A percentile compares a stretch with the other conserved stretches of the same genome.
Evolutionary conservation across 2,797 vertebrate species (phyloP).

Genomic region (Silurus lanzhouensis): DNA sequence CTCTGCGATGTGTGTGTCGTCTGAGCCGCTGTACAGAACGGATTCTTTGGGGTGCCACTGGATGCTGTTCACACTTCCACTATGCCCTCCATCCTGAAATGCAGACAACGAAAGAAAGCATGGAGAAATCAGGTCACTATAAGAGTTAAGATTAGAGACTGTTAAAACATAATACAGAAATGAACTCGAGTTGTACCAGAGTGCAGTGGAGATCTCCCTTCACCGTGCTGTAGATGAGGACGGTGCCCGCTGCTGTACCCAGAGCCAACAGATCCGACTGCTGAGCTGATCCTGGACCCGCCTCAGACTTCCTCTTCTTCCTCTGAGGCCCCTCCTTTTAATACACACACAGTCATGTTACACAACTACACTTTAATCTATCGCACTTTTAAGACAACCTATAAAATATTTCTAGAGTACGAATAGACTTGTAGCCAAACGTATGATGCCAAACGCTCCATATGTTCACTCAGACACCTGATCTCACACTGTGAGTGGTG

Average conservation of each 20-base stretch:
- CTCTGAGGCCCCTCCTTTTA: slow-evolving; percentile 91
- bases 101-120: neutral
- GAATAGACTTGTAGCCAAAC: too few relatives aligned
- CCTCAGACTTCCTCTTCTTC: slow-evolving; percentile 96
- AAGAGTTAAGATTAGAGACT: too few relatives aligned
- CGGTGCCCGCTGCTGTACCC: slow-evolving; percentile 92
- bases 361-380: neutral
- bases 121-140: too few relatives aligned
- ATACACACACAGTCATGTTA: slow-evolving; percentile 1
- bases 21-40: slow-evolving; percentile 94
- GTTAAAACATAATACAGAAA: too few relatives aligned
- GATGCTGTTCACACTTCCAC: slow-evolving; percentile 87
- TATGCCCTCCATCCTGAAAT: slow-evolving; percentile 88
- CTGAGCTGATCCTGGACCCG: slow-evolving; percentile 67
- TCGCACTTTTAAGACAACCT: too few relatives aligned
- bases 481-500: too few relatives aligned
- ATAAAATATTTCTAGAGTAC: too few relatives aligned
- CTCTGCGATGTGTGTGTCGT: slow-evolving; percentile 93
- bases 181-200: slow-evolving; percentile 77
- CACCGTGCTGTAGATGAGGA: slow-evolving; percentile 93
- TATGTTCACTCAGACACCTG: too few relatives aligned
- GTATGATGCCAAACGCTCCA: too few relatives aligned
- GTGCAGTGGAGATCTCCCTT: slow-evolving; percentile 95
- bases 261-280: slow-evolving; percentile 91
- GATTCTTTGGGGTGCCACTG: slow-evolving; percentile 90